A percentile compares a stretch with the other conserved stretches of the same genome.
phyloP scores from a whole-genome alignment of 1,140 invertebrate species.

The Drosophila bocki region DNA sequence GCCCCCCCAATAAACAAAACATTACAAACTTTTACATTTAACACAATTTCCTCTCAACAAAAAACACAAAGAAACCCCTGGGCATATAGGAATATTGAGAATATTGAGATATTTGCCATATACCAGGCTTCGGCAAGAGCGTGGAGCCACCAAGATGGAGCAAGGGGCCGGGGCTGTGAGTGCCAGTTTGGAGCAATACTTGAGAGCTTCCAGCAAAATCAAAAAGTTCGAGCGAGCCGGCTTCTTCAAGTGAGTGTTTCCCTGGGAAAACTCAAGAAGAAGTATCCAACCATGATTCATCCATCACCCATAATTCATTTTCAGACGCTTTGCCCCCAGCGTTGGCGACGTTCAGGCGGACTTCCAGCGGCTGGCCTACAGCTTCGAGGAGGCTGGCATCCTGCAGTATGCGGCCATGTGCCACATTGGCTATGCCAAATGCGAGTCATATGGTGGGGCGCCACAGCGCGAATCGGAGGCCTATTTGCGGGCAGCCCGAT shows the following conservation, averaged over 20 bases:
- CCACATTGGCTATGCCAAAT: slow-evolving; percentile 79
- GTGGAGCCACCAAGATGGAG: slow-evolving; percentile 6
- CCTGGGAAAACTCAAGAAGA: too few relatives aligned
- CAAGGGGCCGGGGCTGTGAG: slow-evolving; percentile 65
- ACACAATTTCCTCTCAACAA: background rate
- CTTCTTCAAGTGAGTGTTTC: slow-evolving; percentile 82
- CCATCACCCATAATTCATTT: background rate
- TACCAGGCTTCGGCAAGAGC: slow-evolving; percentile 1
- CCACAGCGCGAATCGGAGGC: slow-evolving; percentile 70
- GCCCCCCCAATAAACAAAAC: slow-evolving; percentile 7
- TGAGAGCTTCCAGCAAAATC: slow-evolving; percentile 74
- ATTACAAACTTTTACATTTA: slow-evolving; percentile 6
- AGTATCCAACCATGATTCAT: too few relatives aligned
- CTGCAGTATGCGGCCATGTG: slow-evolving; percentile 83
- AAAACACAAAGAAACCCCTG: background rate
- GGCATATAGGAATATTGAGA: background rate
- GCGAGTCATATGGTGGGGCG: slow-evolving; percentile 67
- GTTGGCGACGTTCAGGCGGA: slow-evolving; percentile 76
- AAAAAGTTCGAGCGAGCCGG: slow-evolving; percentile 81
- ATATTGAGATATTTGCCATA: background rate
- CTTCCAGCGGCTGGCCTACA: slow-evolving; percentile 73
- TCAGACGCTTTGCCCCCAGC: slow-evolving; percentile 80
- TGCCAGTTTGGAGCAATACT: slow-evolving; percentile 77
- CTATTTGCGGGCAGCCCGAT: slow-evolving; percentile 71
- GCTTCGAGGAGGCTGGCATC: slow-evolving; percentile 78